A percentile compares a stretch with the other conserved stretches of the same genome.
Evolutionary conservation across 2,888 invertebrate genomes (phyloP).

Genomic region (Mellilla xanthometata): DNA sequence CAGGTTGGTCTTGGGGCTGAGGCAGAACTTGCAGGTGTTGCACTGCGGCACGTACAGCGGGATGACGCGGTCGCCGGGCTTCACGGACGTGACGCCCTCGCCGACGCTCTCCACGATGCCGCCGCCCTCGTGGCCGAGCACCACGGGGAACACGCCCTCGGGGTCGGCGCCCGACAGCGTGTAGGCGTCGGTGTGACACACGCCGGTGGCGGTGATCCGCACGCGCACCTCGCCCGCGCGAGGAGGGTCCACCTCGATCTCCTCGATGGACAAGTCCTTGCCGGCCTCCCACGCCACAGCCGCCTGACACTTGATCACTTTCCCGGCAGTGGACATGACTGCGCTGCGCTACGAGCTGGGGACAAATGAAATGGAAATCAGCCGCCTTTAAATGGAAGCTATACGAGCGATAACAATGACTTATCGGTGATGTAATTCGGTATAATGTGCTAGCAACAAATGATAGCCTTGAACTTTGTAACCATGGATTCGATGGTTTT

Average conservation of each 20-base stretch:
- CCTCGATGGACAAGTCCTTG: conserved; percentile 93
- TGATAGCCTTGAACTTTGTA: conserved; percentile 32
- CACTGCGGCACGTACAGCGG: conserved; percentile 99
- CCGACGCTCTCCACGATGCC: conserved; percentile 99
- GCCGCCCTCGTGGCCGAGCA: conserved; percentile 98
- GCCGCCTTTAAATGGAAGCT: conserved; percentile 8
- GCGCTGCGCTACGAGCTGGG: conserved; percentile 36
- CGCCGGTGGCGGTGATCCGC: conserved; percentile 89
- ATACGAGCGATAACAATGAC: conserved; percentile 20
- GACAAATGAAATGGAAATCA: conserved; percentile 37
- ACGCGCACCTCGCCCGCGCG: conserved; percentile 95
- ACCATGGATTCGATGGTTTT: too few species aligned
- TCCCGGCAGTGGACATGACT: conserved; percentile 69
- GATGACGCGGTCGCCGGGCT: conserved; percentile 97
- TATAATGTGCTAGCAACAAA: not conserved
- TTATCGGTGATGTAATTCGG: conserved; percentile 34
- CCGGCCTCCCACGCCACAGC: conserved; percentile 98
- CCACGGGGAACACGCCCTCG: conserved; percentile 95
- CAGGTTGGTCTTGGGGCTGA: conserved; percentile 97
- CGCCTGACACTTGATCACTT: conserved; percentile 95
- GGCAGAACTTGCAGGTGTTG: conserved; percentile 97
- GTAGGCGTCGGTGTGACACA: conserved; percentile 97
- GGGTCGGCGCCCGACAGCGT: conserved; percentile 94
- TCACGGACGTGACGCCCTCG: conserved; percentile 92
- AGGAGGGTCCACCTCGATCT: conserved; percentile 96